Evolutionary conservation across 2,888 invertebrate genomes (phyloP).

Genomic region (Eumerus sabulonum): DNA sequence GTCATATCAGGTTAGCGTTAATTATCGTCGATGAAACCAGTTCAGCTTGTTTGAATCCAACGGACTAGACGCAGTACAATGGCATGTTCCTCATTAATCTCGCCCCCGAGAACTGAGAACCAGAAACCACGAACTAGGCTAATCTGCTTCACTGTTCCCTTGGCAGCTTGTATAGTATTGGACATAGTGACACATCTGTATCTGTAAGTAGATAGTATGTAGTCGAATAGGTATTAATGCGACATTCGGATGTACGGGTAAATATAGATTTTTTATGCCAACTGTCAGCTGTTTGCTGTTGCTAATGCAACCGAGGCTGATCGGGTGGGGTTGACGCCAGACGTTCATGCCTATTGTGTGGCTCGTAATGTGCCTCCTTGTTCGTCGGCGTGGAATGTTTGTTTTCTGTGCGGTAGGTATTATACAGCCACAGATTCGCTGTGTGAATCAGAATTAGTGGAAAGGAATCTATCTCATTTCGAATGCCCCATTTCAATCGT

Average conservation of each 20-base stretch:
- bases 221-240: too few relatives aligned
- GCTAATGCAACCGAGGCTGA: neutral
- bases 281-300: conserved; percentile 3
- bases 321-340: neutral
- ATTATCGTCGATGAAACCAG: conserved; percentile 25
- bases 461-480: too few relatives aligned
- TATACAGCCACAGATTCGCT: neutral
- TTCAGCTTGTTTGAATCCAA: neutral
- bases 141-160: neutral
- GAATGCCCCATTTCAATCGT: too few relatives aligned
- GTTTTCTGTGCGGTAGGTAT: neutral
- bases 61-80: neutral
- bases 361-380: too few relatives aligned
- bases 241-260: conserved; percentile 6
- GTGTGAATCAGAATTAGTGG: conserved; percentile 7
- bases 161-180: too few relatives aligned
- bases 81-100: conserved; percentile 15
- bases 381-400: neutral
- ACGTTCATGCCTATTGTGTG: too few relatives aligned
- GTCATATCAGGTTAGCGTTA: conserved; percentile 13
- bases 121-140: conserved; percentile 31
- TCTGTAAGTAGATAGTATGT: too few relatives aligned
- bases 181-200: too few relatives aligned
- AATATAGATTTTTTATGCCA: conserved; percentile 39
- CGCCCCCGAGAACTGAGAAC: too few relatives aligned